These are phyloP conservation scores for Nemurella pictetii DNA, from an alignment of 2,888 invertebrate species.

Conservation along the genomic window DNA sequence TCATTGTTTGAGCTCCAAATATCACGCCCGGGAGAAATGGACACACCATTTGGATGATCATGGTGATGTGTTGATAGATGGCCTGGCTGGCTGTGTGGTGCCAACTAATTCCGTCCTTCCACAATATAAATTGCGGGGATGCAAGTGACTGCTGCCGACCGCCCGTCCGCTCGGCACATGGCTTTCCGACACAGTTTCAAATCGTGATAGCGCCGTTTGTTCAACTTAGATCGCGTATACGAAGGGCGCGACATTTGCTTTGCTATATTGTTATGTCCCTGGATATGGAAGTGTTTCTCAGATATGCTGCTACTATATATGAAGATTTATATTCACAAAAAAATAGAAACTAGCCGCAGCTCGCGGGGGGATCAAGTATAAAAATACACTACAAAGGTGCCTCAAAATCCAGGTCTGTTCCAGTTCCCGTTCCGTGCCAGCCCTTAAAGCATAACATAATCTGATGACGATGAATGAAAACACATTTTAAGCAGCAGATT, in stretches of 20 bases:
- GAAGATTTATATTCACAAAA: too few species aligned
- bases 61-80: not conserved
- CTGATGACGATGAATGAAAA: not conserved
- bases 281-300: too few species aligned
- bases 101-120: not conserved
- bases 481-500: not conserved
- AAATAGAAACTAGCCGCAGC: too few species aligned
- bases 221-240: too few species aligned
- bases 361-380: too few species aligned
- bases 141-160: not conserved
- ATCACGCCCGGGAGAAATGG: not conserved
- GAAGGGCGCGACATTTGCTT: too few species aligned
- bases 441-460: not conserved
- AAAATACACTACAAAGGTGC: not conserved
- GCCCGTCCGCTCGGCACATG: too few species aligned
- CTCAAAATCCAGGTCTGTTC: not conserved
- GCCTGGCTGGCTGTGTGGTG: not conserved
- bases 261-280: too few species aligned
- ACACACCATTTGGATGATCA: not conserved
- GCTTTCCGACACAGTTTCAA: too few species aligned
- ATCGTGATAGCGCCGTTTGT: too few species aligned
- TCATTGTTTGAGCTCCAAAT: conserved; percentile 14
- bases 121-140: not conserved
- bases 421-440: not conserved
- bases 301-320: too few species aligned